Conservation (phyloP, 2,888 invertebrate genomes). For the Ochropacha duplaris region DNA sequence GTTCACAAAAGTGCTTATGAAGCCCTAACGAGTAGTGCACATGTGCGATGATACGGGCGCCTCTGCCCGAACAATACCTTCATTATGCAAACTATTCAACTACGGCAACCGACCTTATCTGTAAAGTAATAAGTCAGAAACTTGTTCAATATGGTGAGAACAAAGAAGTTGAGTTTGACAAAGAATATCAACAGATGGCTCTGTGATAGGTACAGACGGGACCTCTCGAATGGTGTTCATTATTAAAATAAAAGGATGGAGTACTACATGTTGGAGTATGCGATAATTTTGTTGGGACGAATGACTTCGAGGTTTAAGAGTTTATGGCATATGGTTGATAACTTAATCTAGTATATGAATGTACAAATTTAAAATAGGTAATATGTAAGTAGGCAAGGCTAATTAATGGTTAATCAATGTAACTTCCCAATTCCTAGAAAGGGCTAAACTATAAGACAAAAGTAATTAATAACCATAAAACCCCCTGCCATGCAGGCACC, state of each 20-base stretch:
- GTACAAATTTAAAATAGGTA: too few species aligned
- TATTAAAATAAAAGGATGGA: constrained; percentile 58
- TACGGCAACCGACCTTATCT: constrained; percentile 49
- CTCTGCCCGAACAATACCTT: constrained; percentile 56
- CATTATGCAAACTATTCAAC: constrained; percentile 47
- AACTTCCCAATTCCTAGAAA: too few species aligned
- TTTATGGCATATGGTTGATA: constrained; percentile 9
- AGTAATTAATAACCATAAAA: not conserved
- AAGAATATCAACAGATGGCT: constrained; percentile 74
- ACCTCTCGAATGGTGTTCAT: constrained; percentile 54
- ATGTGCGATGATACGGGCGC: constrained; percentile 62
- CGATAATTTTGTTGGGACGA: constrained; percentile 38
- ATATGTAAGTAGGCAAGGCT: too few species aligned
- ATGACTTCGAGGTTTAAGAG: constrained; percentile 19
- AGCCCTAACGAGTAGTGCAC: constrained; percentile 54
- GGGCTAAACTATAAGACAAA: not conserved
- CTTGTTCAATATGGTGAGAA: constrained; percentile 33
- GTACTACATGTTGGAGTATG: constrained; percentile 23
- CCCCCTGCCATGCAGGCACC: too few species aligned
- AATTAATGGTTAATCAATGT: too few species aligned
- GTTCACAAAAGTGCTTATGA: constrained; percentile 55
- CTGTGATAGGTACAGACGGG: constrained; percentile 61
- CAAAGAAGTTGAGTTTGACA: constrained; percentile 54
- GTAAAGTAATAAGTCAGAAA: constrained; percentile 41
- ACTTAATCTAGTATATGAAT: not conserved